phyloP scores from a whole-genome alignment of 2,113 vertebrate genomes.

The Limnothrissa miodon region DNA sequence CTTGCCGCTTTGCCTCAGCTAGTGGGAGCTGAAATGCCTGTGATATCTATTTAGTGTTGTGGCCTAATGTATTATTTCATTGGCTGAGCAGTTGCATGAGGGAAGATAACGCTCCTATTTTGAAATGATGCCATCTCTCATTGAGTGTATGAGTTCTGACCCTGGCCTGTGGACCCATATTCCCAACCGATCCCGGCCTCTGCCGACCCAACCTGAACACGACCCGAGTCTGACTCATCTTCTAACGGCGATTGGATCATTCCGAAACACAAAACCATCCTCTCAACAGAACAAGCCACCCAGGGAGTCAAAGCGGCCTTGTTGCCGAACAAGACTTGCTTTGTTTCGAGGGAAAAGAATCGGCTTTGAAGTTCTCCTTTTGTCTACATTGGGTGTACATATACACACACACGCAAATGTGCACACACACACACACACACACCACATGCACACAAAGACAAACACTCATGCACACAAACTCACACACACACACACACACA shows the following conservation, averaged over 20 bases:
- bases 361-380: neutral
- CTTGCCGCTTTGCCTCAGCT: neutral
- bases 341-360: neutral
- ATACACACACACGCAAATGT: neutral
- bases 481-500: neutral
- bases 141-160: neutral
- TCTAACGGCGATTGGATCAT: neutral
- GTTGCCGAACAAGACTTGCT: neutral
- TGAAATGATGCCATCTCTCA: neutral
- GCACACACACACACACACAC: neutral
- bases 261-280: neutral
- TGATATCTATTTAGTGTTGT: neutral
- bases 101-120: too few relatives aligned
- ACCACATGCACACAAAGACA: neutral
- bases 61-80: neutral
- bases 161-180: neutral
- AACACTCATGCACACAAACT: neutral
- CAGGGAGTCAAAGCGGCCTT: neutral
- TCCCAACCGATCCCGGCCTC: neutral
- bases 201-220: neutral
- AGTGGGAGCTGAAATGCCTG: neutral
- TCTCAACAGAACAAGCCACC: neutral
- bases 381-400: neutral
- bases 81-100: neutral
- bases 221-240: neutral